Evolutionary conservation across 1,140 invertebrate species (phyloP), one percentile per base, ranked within the genome.

Genomic region (Plectrocnemia conspersa): DNA sequence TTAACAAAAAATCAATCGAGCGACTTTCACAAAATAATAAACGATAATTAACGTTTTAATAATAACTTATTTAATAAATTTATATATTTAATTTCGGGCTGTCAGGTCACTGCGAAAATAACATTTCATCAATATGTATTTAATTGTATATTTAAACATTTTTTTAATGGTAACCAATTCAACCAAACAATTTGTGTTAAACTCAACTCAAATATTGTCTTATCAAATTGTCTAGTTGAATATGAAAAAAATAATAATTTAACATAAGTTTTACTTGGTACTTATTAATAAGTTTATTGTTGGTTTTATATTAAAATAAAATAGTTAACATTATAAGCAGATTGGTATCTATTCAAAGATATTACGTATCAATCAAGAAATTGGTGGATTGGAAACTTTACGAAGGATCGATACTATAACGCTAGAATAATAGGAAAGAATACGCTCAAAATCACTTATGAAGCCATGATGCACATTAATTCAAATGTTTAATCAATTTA

Each of bases 391-490:
- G 45, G 49, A 53, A 38, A 59, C 48, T n/a, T n/a, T 52, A 45
- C 40, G 36, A 52, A 40, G 40, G 22, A 42, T 33, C 47, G 46
- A 54, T 50, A 54, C 57, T 59, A 59, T 54, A 33, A 54, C 41
- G 40, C 57, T 48, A 53, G 24, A 38, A 36, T n/a, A n/a, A 54
- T 27, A 44, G 42, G 54, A 52, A 35, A 42, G 19, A 54, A 59
- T 60, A 54, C 54, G 33, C 45, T 53, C 25, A 47, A 53, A 56
- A 42, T 60, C 58, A 60, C 54, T 57, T 48, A 61, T n/a, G n/a
- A n/a, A 61, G 59, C 59, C 59, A 61, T 61, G 59, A 61, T 61
- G 59, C 59, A 61, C 49, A 55, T 35, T 29, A n/a, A n/a, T n/a
- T n/a, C n/a, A n/a, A n/a, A n/a, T n/a, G n/a, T n/a, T n/a, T n/a